Percentiles rank a stretch among this genome's conserved stretches.
phyloP scores from a whole-genome alignment of 2,797 vertebrate species.

The Anniella stebbinsi region DNA sequence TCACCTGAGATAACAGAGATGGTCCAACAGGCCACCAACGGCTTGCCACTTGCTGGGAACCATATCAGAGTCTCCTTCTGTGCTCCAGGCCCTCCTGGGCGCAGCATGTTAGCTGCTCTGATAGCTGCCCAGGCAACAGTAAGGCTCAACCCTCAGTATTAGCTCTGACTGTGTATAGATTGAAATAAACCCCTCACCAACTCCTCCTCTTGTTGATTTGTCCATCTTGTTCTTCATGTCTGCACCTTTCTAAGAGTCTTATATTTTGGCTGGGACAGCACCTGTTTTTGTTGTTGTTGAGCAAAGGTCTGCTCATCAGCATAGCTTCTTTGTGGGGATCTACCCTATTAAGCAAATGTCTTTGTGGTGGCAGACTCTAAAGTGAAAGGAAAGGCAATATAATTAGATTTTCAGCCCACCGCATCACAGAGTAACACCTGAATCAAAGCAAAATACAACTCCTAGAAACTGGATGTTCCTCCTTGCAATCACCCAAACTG shows the following conservation, averaged over 20 bases:
- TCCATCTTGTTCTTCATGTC: background rate
- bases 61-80: constrained; percentile 92
- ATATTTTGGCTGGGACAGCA: background rate
- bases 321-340: background rate
- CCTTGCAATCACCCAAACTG: background rate
- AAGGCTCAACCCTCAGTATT: constrained; percentile 25
- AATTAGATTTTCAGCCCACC: background rate
- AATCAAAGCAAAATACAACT: background rate
- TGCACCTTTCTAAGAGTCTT: background rate
- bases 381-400: background rate
- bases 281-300: background rate
- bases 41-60: constrained; percentile 81
- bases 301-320: background rate
- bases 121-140: constrained; percentile 95
- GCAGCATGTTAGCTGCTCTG: constrained; percentile 93
- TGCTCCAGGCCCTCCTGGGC: constrained; percentile 92
- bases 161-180: no score
- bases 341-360: background rate
- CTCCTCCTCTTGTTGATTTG: background rate
- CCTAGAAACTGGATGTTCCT: background rate
- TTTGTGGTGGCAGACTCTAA: background rate
- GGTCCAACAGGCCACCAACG: constrained; percentile 82
- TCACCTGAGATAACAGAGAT: constrained; percentile 86
- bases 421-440: background rate
- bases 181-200: background rate